These are phyloP conservation scores for Heliothis virescens DNA, from an alignment of 1,140 invertebrate species.

Conservation along the genomic window DNA sequence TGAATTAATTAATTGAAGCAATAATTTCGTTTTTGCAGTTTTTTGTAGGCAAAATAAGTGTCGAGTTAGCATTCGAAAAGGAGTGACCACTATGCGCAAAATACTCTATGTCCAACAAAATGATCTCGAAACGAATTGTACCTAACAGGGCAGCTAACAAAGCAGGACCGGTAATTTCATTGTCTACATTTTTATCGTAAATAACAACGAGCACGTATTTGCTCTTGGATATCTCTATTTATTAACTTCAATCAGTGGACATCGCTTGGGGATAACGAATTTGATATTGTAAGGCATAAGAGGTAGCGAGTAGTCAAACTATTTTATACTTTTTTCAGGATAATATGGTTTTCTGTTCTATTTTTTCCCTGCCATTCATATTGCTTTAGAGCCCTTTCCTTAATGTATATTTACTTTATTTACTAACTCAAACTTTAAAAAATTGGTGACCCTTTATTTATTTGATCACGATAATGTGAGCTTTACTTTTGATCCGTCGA, in stretches of 20 bases:
- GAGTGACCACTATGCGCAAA: neutral
- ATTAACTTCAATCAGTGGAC: conserved; percentile 77
- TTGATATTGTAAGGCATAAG: conserved; percentile 40
- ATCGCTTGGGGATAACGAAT: conserved; percentile 63
- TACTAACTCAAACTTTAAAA: too few species aligned
- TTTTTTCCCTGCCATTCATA: too few species aligned
- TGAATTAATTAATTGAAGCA: too few species aligned
- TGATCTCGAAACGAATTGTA: neutral
- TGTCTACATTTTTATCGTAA: conserved; percentile 37
- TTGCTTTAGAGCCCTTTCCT: too few species aligned
- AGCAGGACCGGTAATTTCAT: conserved; percentile 31
- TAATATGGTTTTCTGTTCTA: too few species aligned
- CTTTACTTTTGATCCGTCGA: too few species aligned
- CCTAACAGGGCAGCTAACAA: conserved; percentile 8
- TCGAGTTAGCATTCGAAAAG: neutral
- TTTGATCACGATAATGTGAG: too few species aligned
- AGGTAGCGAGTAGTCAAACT: conserved; percentile 27
- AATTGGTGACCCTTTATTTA: too few species aligned
- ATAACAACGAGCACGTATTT: conserved; percentile 43
- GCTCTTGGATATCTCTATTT: conserved; percentile 69
- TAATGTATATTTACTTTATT: too few species aligned
- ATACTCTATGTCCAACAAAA: conserved; percentile 16
- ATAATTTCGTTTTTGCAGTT: too few species aligned
- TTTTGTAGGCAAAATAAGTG: too few species aligned
- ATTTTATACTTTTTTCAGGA: neutral